Evolutionary conservation across 2,113 vertebrate species (phyloP), one percentile per base, ranked within the genome.

Genomic region (Notarius lentiginosus): DNA sequence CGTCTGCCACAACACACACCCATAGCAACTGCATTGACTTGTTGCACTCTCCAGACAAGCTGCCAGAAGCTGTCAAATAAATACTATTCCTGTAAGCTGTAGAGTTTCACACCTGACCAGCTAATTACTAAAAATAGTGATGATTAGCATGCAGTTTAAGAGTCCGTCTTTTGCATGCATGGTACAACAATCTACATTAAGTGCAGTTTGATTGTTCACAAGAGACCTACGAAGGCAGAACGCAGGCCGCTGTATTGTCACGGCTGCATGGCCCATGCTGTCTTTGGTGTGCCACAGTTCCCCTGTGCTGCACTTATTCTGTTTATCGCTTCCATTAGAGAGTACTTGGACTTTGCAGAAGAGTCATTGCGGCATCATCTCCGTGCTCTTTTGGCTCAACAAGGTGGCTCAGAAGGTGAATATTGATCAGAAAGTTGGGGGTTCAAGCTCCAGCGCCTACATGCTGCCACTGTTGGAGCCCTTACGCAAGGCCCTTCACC

Each of bases 131-230:
- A 91, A 92, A 89, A 79, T 24, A 51, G 63, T 61, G 89, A 93
- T 93, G 92, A 94, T 93, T 91, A 92, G 80, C 68, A 88, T 90
- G 89, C 92, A 90, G 93, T 94, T 92, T 94, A 94, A 91, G 91
- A 85, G 84, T n/a, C 51, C 34, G 20, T 24, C 81, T n/a, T 82
- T 65, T 51, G 12, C 56, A 66, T 17, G 75, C 84, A 89, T 93
- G 91, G 91, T 93, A 87, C 89, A 84, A 65, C 75, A 92, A 91
- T 93, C 90, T 89, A 88, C 92, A 91, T 91, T 83, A 91, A 90
- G 89, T 77, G 2, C 83, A 79, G 81, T 89, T 89, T 87, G 76
- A 86, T 2, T 27, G 34, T 84, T 87, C 79, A 49, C 88, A 73
- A 53, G 6, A 85, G 88, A 89, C 49, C 20, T 84, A 82, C 20